These are phyloP conservation scores for Toxotes jaculatrix DNA, from an alignment of 2,113 vertebrate species.

Conservation along the genomic window DNA sequence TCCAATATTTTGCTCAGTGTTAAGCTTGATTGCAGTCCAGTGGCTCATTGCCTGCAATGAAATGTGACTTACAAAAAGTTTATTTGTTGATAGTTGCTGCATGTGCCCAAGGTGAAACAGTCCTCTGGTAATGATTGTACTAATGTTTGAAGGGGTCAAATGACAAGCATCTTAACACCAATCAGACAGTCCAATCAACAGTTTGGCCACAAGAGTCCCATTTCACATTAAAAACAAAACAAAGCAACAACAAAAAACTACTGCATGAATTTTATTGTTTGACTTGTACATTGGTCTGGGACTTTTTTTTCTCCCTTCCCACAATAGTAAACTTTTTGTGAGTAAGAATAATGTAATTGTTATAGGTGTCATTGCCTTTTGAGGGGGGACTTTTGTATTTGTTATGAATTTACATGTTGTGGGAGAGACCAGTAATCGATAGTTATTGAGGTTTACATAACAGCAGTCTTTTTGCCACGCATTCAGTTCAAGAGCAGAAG, in stretches of 20 bases:
- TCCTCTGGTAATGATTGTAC: slow-evolving; percentile 37
- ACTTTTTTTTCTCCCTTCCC: background rate
- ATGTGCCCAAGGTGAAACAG: slow-evolving; percentile 53
- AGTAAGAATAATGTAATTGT: slow-evolving; percentile 16
- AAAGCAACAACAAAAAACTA: background rate
- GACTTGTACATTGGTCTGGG: background rate
- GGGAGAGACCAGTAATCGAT: slow-evolving; percentile 49
- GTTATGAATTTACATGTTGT: slow-evolving; percentile 44
- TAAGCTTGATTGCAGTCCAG: slow-evolving; percentile 37
- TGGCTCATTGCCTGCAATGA: slow-evolving; percentile 29
- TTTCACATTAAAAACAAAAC: background rate
- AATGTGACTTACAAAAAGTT: slow-evolving; percentile 52
- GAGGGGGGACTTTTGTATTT: slow-evolving; percentile 14
- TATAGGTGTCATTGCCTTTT: background rate
- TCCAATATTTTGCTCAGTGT: slow-evolving; percentile 39
- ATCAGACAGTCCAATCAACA: slow-evolving; percentile 12
- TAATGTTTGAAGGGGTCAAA: slow-evolving; percentile 26
- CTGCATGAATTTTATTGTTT: background rate
- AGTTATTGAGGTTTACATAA: slow-evolving; percentile 52
- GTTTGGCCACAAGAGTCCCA: background rate
- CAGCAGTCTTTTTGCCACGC: slow-evolving; percentile 46
- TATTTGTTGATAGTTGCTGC: slow-evolving; percentile 58
- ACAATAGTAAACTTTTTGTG: background rate
- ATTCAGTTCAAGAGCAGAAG: slow-evolving; percentile 46
- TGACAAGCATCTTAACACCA: slow-evolving; percentile 20